phyloP scores from a whole-genome alignment of 1,140 invertebrate species.

The Saccostrea echinata region DNA sequence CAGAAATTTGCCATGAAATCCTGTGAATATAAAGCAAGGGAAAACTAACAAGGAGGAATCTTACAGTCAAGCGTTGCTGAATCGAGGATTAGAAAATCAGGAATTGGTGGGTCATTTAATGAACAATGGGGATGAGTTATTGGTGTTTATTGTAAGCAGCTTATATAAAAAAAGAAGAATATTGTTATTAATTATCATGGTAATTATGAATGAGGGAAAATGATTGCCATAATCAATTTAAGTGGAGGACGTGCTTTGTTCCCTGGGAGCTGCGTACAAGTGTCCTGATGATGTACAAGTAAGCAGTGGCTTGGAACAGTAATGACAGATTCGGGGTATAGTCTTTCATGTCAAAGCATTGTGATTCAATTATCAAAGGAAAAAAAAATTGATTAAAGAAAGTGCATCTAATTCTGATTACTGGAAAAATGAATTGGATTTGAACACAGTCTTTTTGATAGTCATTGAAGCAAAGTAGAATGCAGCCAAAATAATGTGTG shows the following conservation, averaged over 20 bases:
- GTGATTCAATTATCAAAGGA: slow-evolving; percentile 34
- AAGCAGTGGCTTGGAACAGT: background rate
- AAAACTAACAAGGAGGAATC: background rate
- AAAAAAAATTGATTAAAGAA: slow-evolving; percentile 32
- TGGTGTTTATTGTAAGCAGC: background rate
- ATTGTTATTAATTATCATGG: slow-evolving; percentile 22
- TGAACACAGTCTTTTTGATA: background rate
- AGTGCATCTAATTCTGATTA: slow-evolving; percentile 8
- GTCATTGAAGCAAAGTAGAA: background rate
- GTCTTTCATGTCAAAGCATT: background rate
- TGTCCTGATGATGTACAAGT: background rate
- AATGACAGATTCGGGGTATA: background rate
- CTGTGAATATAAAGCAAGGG: background rate
- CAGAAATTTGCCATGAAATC: background rate
- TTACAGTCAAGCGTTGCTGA: background rate
- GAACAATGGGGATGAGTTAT: slow-evolving; percentile 4
- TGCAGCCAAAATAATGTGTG: background rate
- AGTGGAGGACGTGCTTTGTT: too few relatives aligned
- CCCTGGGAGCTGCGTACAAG: too few relatives aligned
- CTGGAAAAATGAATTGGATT: background rate
- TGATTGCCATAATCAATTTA: slow-evolving; percentile 18
- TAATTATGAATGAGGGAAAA: background rate
- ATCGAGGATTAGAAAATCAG: background rate
- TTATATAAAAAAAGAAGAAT: background rate
- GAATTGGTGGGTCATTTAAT: background rate